These are phyloP conservation scores for Girardinichthys multiradiatus DNA, from an alignment of 2,113 vertebrate genomes.

Conservation along the genomic window DNA sequence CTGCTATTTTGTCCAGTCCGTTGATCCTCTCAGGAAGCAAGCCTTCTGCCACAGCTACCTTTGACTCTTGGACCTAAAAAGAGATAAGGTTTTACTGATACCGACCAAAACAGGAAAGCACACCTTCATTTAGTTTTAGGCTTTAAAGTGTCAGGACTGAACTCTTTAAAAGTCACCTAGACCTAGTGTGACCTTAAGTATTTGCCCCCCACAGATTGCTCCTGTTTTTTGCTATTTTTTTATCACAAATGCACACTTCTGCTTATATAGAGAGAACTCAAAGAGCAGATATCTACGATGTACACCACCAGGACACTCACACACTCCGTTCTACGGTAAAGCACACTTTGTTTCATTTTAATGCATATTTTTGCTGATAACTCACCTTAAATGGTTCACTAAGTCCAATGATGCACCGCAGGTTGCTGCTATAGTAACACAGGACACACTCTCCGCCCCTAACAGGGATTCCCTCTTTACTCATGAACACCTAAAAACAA, in stretches of 20 bases:
- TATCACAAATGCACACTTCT: no score
- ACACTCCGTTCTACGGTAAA: background rate
- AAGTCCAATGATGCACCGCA: conserved; percentile 89
- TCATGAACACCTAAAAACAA: conserved; percentile 86
- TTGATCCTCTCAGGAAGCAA: conserved; percentile 61
- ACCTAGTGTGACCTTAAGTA: no score
- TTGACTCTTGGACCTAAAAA: conserved; percentile 77
- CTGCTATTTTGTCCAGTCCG: conserved; percentile 44
- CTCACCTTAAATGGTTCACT: conserved; percentile 90
- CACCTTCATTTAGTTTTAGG: background rate
- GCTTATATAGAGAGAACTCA: no score
- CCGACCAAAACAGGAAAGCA: background rate
- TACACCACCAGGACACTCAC: no score
- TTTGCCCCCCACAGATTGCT: no score
- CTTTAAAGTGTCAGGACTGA: no score
- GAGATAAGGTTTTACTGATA: background rate
- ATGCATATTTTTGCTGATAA: background rate
- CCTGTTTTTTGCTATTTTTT: no score
- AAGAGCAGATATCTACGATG: no score
- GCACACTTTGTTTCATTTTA: background rate
- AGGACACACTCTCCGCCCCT: conserved; percentile 87
- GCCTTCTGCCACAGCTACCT: conserved; percentile 73
- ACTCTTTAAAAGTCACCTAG: no score
- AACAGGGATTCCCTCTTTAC: conserved; percentile 85
- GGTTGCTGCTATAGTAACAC: conserved; percentile 87